These are phyloP conservation scores for Erpetoichthys calabaricus DNA, from an alignment of 2,797 vertebrate genomes.

Conservation along the genomic window DNA sequence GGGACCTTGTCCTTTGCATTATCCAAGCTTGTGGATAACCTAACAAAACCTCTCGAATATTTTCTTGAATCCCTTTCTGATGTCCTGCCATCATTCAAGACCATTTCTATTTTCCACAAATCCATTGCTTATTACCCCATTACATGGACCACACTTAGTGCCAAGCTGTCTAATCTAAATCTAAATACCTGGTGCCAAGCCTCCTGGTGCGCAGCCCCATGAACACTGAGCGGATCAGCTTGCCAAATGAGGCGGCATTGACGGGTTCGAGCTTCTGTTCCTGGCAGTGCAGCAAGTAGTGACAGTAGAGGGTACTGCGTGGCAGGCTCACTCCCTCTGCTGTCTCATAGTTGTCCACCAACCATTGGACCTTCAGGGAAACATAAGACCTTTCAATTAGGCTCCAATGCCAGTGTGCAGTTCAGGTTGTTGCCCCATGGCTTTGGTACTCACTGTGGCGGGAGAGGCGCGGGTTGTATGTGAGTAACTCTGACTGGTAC, in stretches of 20 bases:
- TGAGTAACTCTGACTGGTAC: slow-evolving; percentile 60
- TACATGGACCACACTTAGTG: background rate
- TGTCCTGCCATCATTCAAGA: no score
- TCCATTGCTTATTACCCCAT: no score
- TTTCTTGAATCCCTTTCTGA: no score
- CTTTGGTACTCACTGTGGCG: slow-evolving; percentile 67
- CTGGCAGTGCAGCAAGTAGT: slow-evolving; percentile 86
- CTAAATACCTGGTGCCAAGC: slow-evolving; percentile 68
- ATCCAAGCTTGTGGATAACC: no score
- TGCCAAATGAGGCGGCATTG: slow-evolving; percentile 84
- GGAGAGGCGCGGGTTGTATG: slow-evolving; percentile 81
- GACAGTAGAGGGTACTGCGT: slow-evolving; percentile 83
- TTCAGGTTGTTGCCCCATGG: background rate
- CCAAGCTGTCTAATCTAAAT: background rate
- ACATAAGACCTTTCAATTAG: slow-evolving; percentile 19
- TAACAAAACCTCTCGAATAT: no score
- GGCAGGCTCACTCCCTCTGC: slow-evolving; percentile 85
- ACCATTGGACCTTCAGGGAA: slow-evolving; percentile 70
- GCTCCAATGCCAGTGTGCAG: background rate
- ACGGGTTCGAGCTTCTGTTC: slow-evolving; percentile 83
- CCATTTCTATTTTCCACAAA: no score
- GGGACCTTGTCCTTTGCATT: no score
- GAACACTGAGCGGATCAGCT: slow-evolving; percentile 85
- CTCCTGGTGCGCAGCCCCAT: slow-evolving; percentile 77
- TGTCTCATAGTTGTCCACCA: slow-evolving; percentile 83